These are phyloP conservation scores for Macrophya annulata DNA, from an alignment of 2,888 invertebrate species.

Conservation along the genomic window DNA sequence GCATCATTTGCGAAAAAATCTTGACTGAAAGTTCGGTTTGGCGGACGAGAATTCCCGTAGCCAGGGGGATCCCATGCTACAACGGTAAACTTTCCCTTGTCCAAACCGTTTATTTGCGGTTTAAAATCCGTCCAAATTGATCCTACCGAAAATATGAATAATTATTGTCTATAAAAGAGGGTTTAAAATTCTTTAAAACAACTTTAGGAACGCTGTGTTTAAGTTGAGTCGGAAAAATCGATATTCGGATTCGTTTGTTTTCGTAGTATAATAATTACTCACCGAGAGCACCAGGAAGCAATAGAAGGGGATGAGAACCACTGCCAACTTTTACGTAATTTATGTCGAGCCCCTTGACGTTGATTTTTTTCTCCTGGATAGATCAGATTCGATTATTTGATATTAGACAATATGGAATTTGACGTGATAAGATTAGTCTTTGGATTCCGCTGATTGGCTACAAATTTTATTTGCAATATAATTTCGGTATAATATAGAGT, in stretches of 20 bases:
- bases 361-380: conserved; percentile 84
- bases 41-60: conserved; percentile 92
- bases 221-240: conserved; percentile 49
- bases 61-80: conserved; percentile 94
- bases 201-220: background rate
- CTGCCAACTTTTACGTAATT: conserved; percentile 84
- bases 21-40: conserved; percentile 85
- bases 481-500: background rate
- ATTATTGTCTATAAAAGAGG: background rate
- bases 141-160: conserved; percentile 77
- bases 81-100: conserved; percentile 84
- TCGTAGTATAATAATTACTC: conserved; percentile 61
- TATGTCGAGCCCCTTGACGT: conserved; percentile 83
- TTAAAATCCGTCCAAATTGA: conserved; percentile 92
- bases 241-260: background rate
- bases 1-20: conserved; percentile 91
- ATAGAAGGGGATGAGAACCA: conserved; percentile 83
- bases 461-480: background rate
- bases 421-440: background rate
- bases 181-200: background rate
- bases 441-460: background rate
- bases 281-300: conserved; percentile 91
- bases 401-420: conserved; percentile 1
- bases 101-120: conserved; percentile 87
- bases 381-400: background rate